Evolutionary conservation across 2,797 vertebrate genomes (phyloP).

Genomic region (Notolepis coatsorum): DNA sequence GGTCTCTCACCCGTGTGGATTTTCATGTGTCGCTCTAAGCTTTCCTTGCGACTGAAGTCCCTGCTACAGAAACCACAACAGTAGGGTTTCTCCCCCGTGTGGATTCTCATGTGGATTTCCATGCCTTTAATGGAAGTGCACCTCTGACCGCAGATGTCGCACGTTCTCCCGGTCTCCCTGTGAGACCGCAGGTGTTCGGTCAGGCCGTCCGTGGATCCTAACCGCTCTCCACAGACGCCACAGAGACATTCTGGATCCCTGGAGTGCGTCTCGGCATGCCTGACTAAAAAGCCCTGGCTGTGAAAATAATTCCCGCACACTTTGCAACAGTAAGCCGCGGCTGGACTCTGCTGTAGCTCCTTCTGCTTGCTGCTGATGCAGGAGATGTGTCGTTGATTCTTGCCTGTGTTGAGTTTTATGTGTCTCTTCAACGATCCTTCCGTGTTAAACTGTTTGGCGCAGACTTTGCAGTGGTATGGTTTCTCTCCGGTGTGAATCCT

Average conservation of each 20-base stretch:
- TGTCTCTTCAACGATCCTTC: no score
- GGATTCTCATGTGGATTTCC: background rate
- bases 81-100: no score
- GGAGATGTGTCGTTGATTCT: no score
- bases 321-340: no score
- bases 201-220: constrained; percentile 8
- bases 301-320: no score
- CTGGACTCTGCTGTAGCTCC: no score
- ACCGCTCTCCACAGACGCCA: constrained; percentile 38
- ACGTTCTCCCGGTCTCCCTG: constrained; percentile 29
- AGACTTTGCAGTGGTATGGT: no score
- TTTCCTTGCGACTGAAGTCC: background rate
- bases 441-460: no score
- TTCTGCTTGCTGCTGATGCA: no score
- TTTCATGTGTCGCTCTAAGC: background rate
- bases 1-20: background rate
- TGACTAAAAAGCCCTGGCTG: constrained; percentile 38
- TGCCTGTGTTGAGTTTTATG: no score
- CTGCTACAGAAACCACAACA: no score
- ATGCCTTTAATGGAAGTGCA: background rate
- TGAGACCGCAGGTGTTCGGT: constrained; percentile 45
- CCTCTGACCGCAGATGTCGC: constrained; percentile 46
- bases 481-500: no score
- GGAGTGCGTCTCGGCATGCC: constrained; percentile 40
- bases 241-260: constrained; percentile 28